Percentiles rank a stretch among this genome's conserved stretches.
Evolutionary conservation across 2,797 vertebrate genomes (phyloP).

Genomic region (Anableps anableps): DNA sequence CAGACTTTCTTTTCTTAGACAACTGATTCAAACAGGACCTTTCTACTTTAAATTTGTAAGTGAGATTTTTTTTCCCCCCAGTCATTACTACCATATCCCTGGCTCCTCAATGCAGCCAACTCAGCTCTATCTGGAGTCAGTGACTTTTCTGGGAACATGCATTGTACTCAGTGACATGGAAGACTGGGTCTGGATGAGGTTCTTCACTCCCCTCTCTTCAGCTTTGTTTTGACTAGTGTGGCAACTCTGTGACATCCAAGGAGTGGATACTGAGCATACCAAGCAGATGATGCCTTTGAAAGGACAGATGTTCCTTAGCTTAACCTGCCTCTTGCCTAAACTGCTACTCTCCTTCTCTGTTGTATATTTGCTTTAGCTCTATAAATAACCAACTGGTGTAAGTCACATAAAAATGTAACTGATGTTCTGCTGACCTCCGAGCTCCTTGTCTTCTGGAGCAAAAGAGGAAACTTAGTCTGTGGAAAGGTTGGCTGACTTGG

Average conservation of each 20-base stretch:
- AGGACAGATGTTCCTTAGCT: slow-evolving; percentile 77
- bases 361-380: slow-evolving; percentile 79
- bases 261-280: slow-evolving; percentile 84
- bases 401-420: slow-evolving; percentile 64
- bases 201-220: slow-evolving; percentile 47
- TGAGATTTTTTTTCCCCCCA: not conserved
- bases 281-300: slow-evolving; percentile 76
- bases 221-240: slow-evolving; percentile 83
- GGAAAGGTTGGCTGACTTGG: slow-evolving; percentile 46
- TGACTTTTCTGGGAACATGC: slow-evolving; percentile 50
- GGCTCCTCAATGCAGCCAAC: slow-evolving; percentile 66
- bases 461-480: slow-evolving; percentile 26
- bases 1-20: not conserved
- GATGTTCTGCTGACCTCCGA: slow-evolving; percentile 63
- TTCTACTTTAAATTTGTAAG: slow-evolving; percentile 13
- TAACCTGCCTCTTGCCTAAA: slow-evolving; percentile 67
- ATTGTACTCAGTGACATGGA: slow-evolving; percentile 44
- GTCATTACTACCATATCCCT: not conserved
- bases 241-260: slow-evolving; percentile 80
- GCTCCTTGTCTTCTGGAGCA: slow-evolving; percentile 52
- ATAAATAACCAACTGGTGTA: slow-evolving; percentile 76
- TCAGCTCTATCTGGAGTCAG: slow-evolving; percentile 43
- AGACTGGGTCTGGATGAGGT: slow-evolving; percentile 49
- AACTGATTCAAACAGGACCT: slow-evolving; percentile 3
- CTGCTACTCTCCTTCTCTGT: slow-evolving; percentile 60